A percentile compares a stretch with the other conserved stretches of the same genome.
Evolutionary conservation across 2,113 vertebrate genomes (phyloP).

Genomic region (Oostethus manadensis): DNA sequence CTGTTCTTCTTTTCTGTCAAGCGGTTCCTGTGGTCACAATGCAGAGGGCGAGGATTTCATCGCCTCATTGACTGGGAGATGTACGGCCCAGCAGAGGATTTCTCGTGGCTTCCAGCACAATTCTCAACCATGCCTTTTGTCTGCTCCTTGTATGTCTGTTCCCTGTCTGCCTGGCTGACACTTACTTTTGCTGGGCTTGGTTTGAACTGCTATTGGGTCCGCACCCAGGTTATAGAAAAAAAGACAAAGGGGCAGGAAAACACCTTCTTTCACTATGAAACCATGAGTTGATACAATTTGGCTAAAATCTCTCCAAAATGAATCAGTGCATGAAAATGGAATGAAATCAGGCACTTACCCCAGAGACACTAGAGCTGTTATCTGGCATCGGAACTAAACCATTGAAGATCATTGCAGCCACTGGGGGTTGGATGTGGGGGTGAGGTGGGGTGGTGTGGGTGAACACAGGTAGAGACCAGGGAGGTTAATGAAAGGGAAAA

Average conservation of each 20-base stretch:
- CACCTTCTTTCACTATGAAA: background rate
- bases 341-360: conserved; percentile 77
- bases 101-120: too few species aligned
- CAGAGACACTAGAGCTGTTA: conserved; percentile 85
- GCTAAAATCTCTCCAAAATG: conserved; percentile 13
- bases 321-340: conserved; percentile 9
- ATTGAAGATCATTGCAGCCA: conserved; percentile 81
- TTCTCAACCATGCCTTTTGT: too few species aligned
- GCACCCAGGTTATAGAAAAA: background rate
- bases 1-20: too few species aligned
- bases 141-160: too few species aligned
- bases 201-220: too few species aligned
- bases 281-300: background rate
- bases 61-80: too few species aligned
- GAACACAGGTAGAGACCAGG: conserved; percentile 5
- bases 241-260: background rate
- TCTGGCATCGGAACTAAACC: conserved; percentile 82
- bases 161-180: too few species aligned
- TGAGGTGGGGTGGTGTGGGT: conserved; percentile 1
- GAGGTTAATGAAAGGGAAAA: conserved; percentile 21
- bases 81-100: too few species aligned
- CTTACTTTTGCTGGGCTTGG: too few species aligned
- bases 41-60: too few species aligned
- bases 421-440: conserved; percentile 62
- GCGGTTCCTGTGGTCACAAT: too few species aligned